Conservation (phyloP, 2,888 invertebrate species). For the Ctenicera cuprea region DNA sequence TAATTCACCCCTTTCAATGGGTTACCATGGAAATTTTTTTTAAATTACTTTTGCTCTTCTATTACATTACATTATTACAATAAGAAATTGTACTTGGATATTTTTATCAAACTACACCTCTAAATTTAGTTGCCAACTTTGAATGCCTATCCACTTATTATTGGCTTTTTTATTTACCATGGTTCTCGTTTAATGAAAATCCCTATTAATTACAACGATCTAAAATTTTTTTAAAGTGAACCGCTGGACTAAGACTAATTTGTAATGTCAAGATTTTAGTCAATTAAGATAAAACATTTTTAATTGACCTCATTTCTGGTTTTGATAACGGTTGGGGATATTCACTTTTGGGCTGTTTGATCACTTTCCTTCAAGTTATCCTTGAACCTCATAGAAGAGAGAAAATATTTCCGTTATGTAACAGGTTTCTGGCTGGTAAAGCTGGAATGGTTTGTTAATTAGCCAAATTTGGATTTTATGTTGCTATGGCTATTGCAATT, state of each 20-base stretch:
- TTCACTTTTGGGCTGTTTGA: background rate
- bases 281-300: background rate
- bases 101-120: background rate
- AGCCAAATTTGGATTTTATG: background rate
- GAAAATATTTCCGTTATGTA: conserved; percentile 23
- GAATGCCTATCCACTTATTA: background rate
- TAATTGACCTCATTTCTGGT: conserved; percentile 3
- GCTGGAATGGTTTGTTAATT: background rate
- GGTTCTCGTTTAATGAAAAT: background rate
- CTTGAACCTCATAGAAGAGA: conserved; percentile 2
- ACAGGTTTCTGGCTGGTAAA: background rate
- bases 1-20: background rate
- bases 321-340: background rate
- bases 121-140: conserved; percentile 24
- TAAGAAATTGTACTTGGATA: background rate
- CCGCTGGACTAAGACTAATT: too few relatives aligned
- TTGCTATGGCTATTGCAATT: too few relatives aligned
- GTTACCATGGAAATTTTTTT: too few relatives aligned
- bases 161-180: background rate
- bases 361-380: conserved; percentile 11
- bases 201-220: background rate
- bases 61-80: background rate
- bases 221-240: background rate
- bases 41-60: too few relatives aligned
- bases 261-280: background rate